These are phyloP conservation scores for Scaptomyza montana DNA, from an alignment of 1,140 invertebrate species.

Conservation along the genomic window DNA sequence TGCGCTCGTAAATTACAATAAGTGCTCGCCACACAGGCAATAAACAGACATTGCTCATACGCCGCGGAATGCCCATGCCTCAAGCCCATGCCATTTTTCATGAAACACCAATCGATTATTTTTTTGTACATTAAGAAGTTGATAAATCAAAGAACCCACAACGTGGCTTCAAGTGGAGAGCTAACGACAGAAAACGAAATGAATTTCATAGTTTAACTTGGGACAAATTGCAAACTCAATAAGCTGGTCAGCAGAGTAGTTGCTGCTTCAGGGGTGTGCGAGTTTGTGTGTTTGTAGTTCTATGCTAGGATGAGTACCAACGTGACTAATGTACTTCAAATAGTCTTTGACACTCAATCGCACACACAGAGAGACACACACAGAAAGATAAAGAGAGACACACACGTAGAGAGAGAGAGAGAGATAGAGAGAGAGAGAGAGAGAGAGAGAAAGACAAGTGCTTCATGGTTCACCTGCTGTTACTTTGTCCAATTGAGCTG, in stretches of 20 bases:
- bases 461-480: slow-evolving; percentile 39
- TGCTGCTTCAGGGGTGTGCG: background rate
- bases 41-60: slow-evolving; percentile 61
- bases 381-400: background rate
- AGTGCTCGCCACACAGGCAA: slow-evolving; percentile 46
- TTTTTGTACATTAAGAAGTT: slow-evolving; percentile 80
- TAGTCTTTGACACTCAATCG: slow-evolving; percentile 39
- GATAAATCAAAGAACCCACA: slow-evolving; percentile 61
- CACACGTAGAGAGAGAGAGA: too few species aligned
- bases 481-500: slow-evolving; percentile 45
- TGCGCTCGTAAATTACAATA: slow-evolving; percentile 63
- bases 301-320: slow-evolving; percentile 11
- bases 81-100: slow-evolving; percentile 59
- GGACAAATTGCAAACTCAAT: slow-evolving; percentile 46
- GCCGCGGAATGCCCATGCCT: slow-evolving; percentile 25
- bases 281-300: background rate
- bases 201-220: slow-evolving; percentile 46
- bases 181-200: slow-evolving; percentile 40
- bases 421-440: background rate
- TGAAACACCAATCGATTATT: slow-evolving; percentile 72
- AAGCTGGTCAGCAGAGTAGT: slow-evolving; percentile 25
- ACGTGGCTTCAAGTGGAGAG: slow-evolving; percentile 8
- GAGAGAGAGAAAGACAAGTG: background rate
- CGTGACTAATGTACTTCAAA: slow-evolving; percentile 55
- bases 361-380: background rate